phyloP scores from a whole-genome alignment of 2,888 invertebrate species.

The Diarsia brunnea region DNA sequence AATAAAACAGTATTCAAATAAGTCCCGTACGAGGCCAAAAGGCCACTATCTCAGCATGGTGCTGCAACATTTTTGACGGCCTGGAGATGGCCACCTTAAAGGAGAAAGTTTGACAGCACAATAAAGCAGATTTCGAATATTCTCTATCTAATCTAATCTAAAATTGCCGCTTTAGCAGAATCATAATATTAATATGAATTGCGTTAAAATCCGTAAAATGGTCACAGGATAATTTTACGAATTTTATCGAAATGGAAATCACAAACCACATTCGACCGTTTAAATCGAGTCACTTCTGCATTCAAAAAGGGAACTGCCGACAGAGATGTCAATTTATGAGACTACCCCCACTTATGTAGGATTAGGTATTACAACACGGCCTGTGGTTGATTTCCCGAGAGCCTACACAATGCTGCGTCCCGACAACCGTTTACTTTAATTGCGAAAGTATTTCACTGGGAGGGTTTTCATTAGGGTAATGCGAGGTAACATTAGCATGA shows the following conservation, averaged over 20 bases:
- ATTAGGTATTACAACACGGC: constrained; percentile 70
- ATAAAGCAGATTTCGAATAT: not conserved
- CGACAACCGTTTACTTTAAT: constrained; percentile 80
- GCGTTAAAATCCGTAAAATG: no score
- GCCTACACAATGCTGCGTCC: constrained; percentile 69
- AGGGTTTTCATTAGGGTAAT: constrained; percentile 81
- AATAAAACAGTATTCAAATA: no score
- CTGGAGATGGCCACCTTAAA: no score
- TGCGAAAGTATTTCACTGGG: constrained; percentile 79
- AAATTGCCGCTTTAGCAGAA: no score
- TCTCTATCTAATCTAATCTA: no score
- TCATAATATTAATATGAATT: no score
- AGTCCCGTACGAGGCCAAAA: no score
- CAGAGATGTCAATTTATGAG: constrained; percentile 71
- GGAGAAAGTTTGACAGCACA: not conserved
- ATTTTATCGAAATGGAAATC: not conserved
- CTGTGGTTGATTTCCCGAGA: constrained; percentile 80
- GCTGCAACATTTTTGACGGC: no score
- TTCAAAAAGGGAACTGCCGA: constrained; percentile 34
- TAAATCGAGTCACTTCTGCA: constrained; percentile 34
- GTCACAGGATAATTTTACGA: no score
- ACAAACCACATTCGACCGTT: constrained; percentile 8
- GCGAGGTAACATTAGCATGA: constrained; percentile 65
- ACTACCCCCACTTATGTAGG: constrained; percentile 67
- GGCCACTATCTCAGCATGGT: no score